phyloP scores from a whole-genome alignment of 2,113 vertebrate genomes.

The Zosterops pallidus region DNA sequence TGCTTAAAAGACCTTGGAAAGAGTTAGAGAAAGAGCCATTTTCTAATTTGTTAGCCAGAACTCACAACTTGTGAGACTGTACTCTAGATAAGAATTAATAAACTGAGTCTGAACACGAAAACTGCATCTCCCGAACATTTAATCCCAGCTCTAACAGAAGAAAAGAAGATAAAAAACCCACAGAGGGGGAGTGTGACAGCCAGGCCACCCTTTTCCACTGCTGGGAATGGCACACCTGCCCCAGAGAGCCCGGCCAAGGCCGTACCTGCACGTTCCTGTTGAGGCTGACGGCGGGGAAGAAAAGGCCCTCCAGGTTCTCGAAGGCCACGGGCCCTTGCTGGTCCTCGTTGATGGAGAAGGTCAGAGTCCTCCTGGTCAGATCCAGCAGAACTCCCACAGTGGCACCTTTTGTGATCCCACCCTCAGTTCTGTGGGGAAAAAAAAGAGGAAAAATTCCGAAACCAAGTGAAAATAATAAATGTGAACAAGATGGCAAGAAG shows the following conservation, averaged over 20 bases:
- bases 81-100: neutral
- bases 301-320: constrained; percentile 89
- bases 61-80: neutral
- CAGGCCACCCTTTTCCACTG: no score
- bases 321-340: constrained; percentile 97
- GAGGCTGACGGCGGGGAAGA: constrained; percentile 95
- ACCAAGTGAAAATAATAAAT: neutral
- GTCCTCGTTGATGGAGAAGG: constrained; percentile 97
- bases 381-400: constrained; percentile 93
- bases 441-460: neutral
- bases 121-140: neutral
- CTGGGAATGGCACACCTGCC: neutral
- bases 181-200: neutral
- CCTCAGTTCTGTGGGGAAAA: constrained; percentile 83
- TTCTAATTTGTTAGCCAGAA: neutral
- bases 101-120: neutral
- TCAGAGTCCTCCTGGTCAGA: constrained; percentile 86
- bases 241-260: rapidly evolving
- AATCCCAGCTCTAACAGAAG: neutral
- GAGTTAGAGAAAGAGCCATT: neutral
- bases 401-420: constrained; percentile 90
- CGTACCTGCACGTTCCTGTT: constrained; percentile 97
- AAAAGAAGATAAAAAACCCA: neutral
- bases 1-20: neutral
- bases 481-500: neutral